Base-by-base conservation (phyloP, 2,113 vertebrate species). In the Antigone vipio region DNA sequence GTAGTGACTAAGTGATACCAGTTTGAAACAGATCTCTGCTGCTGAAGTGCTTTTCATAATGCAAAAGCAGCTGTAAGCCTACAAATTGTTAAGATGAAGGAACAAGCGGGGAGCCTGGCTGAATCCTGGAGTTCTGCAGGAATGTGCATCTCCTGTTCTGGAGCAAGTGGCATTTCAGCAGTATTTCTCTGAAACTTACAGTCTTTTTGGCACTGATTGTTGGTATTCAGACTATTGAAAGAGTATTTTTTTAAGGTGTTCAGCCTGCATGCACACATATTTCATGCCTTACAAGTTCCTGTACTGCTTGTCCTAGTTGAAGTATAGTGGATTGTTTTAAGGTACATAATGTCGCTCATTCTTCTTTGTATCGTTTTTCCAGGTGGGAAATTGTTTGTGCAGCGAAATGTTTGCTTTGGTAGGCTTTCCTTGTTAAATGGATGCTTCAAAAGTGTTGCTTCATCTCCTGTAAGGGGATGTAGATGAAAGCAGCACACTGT, bases 71-170 rank as follows among this genome's bases (percentile, higher is more conserved):
- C 49, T 40, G 53, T 34, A 49, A 35, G 4, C 3, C 34, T 45
- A 7, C 49, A 21, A 20, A 11, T 11, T 3, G 27, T 11, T 11
- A 9, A 76, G 75, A 15, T 19, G 34, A 69, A 72, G 85, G 42
- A 47, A 15, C 63, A 45, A 27, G 17, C 4, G 21, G 22, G 44
- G 52, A 20, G 6, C 35, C 40, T 30, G 64, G 22, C 58, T 44
- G 24, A 7, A 35, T 11, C 30, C 77, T 16, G 73, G 45, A 23
- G 29, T 5, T 17, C 27, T 58, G 53, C 30, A 45, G 60, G 24
- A 35, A 7, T 4, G 2, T 12, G 4, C 0, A 0, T 40, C 60
- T 52, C 24, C 49, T n/a, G 9, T 5, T 16, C 3, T 15, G 85
- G 82, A 53, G 34, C 53, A 35, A 45, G 8, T 9, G 4, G 9